Conservation (phyloP, 2,113 vertebrate species). For the Brachionichthys hirsutus region DNA sequence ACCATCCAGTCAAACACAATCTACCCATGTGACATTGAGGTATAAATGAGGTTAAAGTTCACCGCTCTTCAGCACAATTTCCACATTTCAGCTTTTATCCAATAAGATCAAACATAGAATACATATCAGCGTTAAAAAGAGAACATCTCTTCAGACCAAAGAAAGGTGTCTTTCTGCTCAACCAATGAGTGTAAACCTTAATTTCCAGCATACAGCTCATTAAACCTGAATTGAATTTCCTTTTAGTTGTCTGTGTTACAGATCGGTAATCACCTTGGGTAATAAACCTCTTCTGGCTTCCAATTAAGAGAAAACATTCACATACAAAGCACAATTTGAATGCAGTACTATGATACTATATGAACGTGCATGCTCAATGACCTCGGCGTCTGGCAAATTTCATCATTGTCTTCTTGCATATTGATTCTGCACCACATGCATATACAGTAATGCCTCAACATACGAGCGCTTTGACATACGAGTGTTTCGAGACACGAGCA, state of each 20-base stretch:
- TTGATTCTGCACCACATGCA: constrained; percentile 37
- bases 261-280: constrained; percentile 66
- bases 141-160: constrained; percentile 18
- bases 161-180: constrained; percentile 45
- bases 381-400: constrained; percentile 57
- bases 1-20: constrained; percentile 21
- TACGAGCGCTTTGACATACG: too few relatives aligned
- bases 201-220: constrained; percentile 68
- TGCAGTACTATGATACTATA: constrained; percentile 51
- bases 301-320: constrained; percentile 73
- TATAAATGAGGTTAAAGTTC: constrained; percentile 49
- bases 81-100: constrained; percentile 54
- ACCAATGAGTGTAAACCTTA: constrained; percentile 35
- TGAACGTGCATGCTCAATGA: constrained; percentile 66
- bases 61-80: constrained; percentile 46
- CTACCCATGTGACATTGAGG: constrained; percentile 18
- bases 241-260: constrained; percentile 53
- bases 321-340: constrained; percentile 65
- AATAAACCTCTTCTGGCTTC: constrained; percentile 65
- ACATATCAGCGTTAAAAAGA: constrained; percentile 34
- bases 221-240: constrained; percentile 73
- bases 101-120: constrained; percentile 60
- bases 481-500: too few relatives aligned
- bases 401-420: constrained; percentile 49
- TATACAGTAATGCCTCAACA: too few relatives aligned